Percentiles rank a stretch among this genome's conserved stretches.
phyloP scores from a whole-genome alignment of 2,797 vertebrate genomes.

The Buceros bicornis region DNA sequence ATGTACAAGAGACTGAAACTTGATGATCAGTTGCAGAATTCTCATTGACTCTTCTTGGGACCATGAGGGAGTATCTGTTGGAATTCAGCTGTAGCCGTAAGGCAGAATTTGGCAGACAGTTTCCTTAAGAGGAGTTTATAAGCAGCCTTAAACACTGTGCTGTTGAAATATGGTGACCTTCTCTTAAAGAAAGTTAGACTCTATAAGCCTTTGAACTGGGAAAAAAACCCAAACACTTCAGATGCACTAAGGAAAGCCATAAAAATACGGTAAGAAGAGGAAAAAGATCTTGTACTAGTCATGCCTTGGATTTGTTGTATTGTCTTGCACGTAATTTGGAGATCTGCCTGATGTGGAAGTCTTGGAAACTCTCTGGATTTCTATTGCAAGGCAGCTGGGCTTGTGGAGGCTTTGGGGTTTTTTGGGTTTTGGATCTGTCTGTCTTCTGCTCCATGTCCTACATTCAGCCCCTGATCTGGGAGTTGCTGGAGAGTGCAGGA shows the following conservation, averaged over 20 bases:
- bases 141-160: not conserved
- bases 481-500: not conserved
- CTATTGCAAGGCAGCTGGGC: not conserved
- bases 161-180: not conserved
- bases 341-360: not conserved
- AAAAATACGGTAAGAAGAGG: not conserved
- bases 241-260: not conserved
- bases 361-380: not conserved
- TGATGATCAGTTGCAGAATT: not conserved
- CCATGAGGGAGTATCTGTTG: not conserved
- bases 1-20: not conserved
- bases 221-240: not conserved
- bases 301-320: not conserved
- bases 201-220: not conserved
- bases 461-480: not conserved
- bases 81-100: not conserved
- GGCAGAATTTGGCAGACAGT: not conserved
- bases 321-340: not conserved
- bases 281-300: not conserved
- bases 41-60: not conserved
- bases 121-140: not conserved
- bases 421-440: not conserved
- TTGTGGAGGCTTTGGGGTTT: not conserved
- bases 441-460: not conserved
- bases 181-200: not conserved